Percentiles rank a stretch among this genome's conserved stretches.
phyloP scores from a whole-genome alignment of 2,113 vertebrate genomes.

The Calyptommatus sinebrachiatus region DNA sequence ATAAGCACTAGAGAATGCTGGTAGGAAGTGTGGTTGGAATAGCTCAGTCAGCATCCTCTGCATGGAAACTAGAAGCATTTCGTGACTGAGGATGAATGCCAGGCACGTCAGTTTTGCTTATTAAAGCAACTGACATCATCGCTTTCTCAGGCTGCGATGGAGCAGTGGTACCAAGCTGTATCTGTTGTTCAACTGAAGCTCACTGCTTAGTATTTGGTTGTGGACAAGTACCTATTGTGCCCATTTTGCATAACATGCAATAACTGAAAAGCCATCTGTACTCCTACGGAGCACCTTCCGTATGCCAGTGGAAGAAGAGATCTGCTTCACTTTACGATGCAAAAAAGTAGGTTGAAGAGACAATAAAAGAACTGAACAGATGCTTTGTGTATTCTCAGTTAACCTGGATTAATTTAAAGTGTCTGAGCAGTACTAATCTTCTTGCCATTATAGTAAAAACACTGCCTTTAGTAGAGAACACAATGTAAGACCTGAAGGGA shows the following conservation, averaged over 20 bases:
- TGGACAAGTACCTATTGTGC: conserved; percentile 50
- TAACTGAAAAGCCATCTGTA: conserved; percentile 9
- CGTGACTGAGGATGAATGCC: conserved; percentile 37
- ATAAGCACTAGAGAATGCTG: conserved; percentile 36
- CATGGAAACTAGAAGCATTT: conserved; percentile 52
- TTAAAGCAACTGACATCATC: conserved; percentile 62
- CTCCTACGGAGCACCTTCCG: neutral
- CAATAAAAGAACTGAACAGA: neutral
- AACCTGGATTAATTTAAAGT: conserved; percentile 37
- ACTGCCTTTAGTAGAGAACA: neutral
- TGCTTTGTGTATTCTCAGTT: conserved; percentile 15
- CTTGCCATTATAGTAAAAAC: conserved; percentile 4
- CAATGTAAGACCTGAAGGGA: neutral
- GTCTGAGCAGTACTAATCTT: conserved; percentile 22
- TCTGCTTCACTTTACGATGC: neutral
- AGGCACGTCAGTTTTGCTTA: conserved; percentile 43
- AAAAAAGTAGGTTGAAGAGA: conserved; percentile 1
- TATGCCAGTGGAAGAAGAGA: neutral
- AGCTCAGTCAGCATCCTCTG: conserved; percentile 48
- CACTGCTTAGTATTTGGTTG: conserved; percentile 51
- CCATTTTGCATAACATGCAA: conserved; percentile 46
- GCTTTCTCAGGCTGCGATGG: conserved; percentile 45
- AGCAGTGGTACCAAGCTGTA: conserved; percentile 55
- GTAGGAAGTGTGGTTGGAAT: conserved; percentile 54
- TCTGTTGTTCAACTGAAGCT: conserved; percentile 53